Conservation (phyloP, 2,797 vertebrate genomes). For the Pseudochaenichthys georgianus region DNA sequence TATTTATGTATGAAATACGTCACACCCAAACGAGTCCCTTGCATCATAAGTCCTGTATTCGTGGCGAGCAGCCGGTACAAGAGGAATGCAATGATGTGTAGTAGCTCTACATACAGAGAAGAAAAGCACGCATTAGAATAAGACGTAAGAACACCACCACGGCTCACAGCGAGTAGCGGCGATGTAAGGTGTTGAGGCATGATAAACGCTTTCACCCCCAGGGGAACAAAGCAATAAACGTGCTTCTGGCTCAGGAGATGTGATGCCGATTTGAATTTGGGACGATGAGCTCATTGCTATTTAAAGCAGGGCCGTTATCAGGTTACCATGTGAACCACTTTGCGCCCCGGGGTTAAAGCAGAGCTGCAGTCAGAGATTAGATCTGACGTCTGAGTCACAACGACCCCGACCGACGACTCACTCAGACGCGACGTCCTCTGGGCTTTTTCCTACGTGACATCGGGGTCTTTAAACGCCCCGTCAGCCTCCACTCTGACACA, state of each 20-base stretch:
- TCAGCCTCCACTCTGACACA: conserved; percentile 45
- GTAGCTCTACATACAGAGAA: too few species aligned
- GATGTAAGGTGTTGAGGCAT: too few species aligned
- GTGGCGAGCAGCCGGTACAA: too few species aligned
- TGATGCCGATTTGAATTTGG: conserved; percentile 6
- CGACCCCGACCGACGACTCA: conserved; percentile 49
- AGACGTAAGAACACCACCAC: too few species aligned
- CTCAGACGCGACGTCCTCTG: conserved; percentile 63
- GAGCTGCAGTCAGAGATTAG: conserved; percentile 69
- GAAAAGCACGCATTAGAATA: too few species aligned
- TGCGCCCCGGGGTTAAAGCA: conserved; percentile 65
- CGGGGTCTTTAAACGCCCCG: conserved; percentile 68
- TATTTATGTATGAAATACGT: too few species aligned
- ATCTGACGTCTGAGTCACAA: conserved; percentile 70
- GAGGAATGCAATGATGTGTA: too few species aligned
- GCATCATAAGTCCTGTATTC: too few species aligned
- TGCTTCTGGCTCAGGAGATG: conserved; percentile 4
- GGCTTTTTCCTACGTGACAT: conserved; percentile 61
- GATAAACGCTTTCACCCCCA: too few species aligned
- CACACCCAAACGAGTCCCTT: too few species aligned
- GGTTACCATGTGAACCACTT: conserved; percentile 66
- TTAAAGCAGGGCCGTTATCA: conserved; percentile 53
- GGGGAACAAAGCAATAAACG: too few species aligned
- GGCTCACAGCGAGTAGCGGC: too few species aligned
- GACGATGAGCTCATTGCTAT: conserved; percentile 16